Evolutionary conservation across 2,888 invertebrate species (phyloP), one percentile per base, ranked within the genome.

Genomic region (Dorcus hopei): DNA sequence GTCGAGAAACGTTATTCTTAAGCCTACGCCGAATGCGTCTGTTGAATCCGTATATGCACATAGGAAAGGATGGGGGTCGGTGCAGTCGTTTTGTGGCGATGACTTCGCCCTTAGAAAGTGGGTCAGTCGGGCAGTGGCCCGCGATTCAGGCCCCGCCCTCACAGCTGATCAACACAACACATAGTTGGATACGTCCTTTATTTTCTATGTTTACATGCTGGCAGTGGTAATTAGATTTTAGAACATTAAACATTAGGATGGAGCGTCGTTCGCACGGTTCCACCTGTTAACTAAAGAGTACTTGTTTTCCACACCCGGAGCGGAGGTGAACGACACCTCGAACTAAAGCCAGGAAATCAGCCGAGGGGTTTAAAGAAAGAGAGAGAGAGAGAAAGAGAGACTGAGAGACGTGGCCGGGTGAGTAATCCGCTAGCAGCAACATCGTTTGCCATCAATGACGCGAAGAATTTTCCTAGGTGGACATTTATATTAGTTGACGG

Each of bases 141-240:
- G 48, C 38, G 45, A 54, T 9, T 48, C 51, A 33, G 41, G 50
- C 55, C 59, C 61, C 58, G 45, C 56, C 54, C 58, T 52, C 19
- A 52, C 61, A 59, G 56, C 57, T 59, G 61, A 67, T 60, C 60
- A 63, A 67, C 63, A 65, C 62, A 65, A 62, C 62, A 66, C 58
- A 62, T 58, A 61, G 53, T 62, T 64, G 60, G 58, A 63, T 63
- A 67, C 66, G 64, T 67, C 65, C 67, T 70, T 70, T 69, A 68
- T 70, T 69, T 64, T 64, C 61, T 63, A 66, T 54, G 49, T 67
- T 71, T 68, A 70, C 70, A 70, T 72, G 69, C 68, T 75, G 75
- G 75, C 76, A 76, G 75, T 76, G 66, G 72, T 73, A 68, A 69
- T 71, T 73, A 73, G 72, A 71, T 71, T 73, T 76, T 73, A 68